Conservation (phyloP, 2,797 vertebrate genomes). For the Allobates femoralis region DNA sequence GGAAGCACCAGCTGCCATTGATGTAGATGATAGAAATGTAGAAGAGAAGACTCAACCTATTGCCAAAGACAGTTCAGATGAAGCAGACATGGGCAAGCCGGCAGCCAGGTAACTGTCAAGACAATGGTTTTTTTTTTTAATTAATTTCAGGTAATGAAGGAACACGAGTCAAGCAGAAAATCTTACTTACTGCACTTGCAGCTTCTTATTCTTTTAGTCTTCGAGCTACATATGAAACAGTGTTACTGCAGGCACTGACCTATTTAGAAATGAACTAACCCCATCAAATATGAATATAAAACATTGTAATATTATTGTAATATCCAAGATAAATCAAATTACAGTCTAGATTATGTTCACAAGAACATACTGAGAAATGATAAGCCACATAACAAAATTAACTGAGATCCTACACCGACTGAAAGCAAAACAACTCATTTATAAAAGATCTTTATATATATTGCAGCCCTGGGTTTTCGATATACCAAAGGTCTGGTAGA, state of each 20-base stretch:
- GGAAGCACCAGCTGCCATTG: not conserved
- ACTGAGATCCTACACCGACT: too few species aligned
- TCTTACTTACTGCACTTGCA: not conserved
- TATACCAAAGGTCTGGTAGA: too few species aligned
- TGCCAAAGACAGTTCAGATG: not conserved
- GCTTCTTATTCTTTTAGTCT: not conserved
- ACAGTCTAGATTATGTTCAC: too few species aligned
- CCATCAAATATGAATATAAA: not conserved
- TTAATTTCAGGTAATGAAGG: not conserved
- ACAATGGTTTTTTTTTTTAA: not conserved
- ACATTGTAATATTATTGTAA: not conserved
- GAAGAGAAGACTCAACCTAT: not conserved
- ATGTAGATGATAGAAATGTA: not conserved
- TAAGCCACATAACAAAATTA: not conserved
- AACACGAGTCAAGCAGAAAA: not conserved
- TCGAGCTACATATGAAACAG: too few species aligned
- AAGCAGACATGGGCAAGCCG: not conserved
- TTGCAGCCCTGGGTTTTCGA: too few species aligned
- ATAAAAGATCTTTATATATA: too few species aligned
- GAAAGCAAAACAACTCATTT: too few species aligned
- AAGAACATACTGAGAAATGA: not conserved
- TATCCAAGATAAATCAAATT: not conserved
- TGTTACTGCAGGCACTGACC: not conserved
- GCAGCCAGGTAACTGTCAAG: conserved; percentile 31
- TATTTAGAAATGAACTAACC: not conserved